A percentile compares a stretch with the other conserved stretches of the same genome.
Evolutionary conservation across 2,113 vertebrate genomes (phyloP).

Genomic region (Osmerus eperlanus): DNA sequence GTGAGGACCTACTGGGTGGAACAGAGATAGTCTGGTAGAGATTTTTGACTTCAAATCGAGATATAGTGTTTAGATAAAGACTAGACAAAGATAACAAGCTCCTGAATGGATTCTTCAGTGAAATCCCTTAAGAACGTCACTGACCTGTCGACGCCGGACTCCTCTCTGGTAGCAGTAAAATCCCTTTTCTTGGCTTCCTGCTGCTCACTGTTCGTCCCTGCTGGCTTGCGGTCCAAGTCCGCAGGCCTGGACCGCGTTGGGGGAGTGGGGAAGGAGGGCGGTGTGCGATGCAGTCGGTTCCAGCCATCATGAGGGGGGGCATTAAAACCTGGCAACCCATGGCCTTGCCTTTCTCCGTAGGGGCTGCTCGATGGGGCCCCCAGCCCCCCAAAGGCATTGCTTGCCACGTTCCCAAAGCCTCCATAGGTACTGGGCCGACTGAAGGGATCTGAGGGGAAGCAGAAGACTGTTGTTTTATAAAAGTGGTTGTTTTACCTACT

Average conservation of each 20-base stretch:
- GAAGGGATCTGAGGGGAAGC: constrained; percentile 77
- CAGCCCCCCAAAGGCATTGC: constrained; percentile 82
- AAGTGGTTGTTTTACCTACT: neutral
- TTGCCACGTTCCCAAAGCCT: constrained; percentile 79
- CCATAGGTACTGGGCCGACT: constrained; percentile 79
- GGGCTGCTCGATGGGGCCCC: constrained; percentile 76
- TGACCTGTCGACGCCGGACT: constrained; percentile 64
- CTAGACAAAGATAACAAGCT: too few relatives aligned
- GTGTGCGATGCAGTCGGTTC: constrained; percentile 76
- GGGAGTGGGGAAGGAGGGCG: constrained; percentile 77
- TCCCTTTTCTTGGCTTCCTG: constrained; percentile 55
- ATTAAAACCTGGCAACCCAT: constrained; percentile 69
- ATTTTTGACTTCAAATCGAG: neutral
- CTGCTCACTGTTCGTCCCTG: constrained; percentile 72
- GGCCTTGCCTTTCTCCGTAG: constrained; percentile 77
- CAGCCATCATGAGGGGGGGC: constrained; percentile 76
- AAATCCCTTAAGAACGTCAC: constrained; percentile 13
- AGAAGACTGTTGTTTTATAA: constrained; percentile 33
- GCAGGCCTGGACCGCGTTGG: constrained; percentile 77
- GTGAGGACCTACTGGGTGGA: constrained; percentile 62
- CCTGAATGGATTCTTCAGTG: too few relatives aligned
- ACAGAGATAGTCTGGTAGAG: neutral
- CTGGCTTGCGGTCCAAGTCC: constrained; percentile 69
- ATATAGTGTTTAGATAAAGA: neutral
- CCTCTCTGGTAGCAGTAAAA: constrained; percentile 2